A percentile compares a stretch with the other conserved stretches of the same genome.
Conservation (phyloP, 2,113 vertebrate species). For the Morone saxatilis region DNA sequence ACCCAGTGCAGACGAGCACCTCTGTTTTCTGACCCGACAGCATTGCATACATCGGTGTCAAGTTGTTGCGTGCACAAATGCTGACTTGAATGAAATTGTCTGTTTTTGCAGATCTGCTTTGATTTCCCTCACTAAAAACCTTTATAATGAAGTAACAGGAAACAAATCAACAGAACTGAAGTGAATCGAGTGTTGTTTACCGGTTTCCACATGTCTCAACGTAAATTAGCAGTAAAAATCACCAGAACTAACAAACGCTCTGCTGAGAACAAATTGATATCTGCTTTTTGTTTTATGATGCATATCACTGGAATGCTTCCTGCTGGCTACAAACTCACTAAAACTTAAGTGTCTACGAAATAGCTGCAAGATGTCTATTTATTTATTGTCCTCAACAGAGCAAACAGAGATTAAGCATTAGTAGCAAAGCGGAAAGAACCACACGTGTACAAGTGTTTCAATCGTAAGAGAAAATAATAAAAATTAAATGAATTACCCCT, state of each 20-base stretch:
- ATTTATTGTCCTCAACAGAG: not conserved
- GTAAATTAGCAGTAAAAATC: not conserved
- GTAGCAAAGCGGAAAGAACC: not conserved
- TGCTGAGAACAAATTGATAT: constrained; percentile 6
- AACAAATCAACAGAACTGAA: not conserved
- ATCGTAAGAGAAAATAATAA: not conserved
- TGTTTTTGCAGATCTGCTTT: not conserved
- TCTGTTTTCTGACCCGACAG: constrained; percentile 23
- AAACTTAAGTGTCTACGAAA: constrained; percentile 6
- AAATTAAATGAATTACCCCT: constrained; percentile 73
- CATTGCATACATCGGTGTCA: not conserved
- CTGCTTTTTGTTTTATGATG: constrained; percentile 37
- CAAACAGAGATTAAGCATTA: not conserved
- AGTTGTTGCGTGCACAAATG: not conserved
- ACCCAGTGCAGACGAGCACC: constrained; percentile 3
- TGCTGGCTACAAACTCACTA: constrained; percentile 17
- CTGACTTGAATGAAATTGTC: not conserved
- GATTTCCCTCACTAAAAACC: not conserved
- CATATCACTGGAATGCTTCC: not conserved
- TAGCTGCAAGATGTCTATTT: constrained; percentile 11
- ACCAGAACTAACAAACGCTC: not conserved
- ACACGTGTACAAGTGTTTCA: not conserved
- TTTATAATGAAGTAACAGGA: not conserved
- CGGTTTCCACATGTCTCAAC: not conserved
- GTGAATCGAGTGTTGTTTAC: not conserved